Base-by-base conservation (phyloP, 1,140 invertebrate species). In the Pararge aegeria region DNA sequence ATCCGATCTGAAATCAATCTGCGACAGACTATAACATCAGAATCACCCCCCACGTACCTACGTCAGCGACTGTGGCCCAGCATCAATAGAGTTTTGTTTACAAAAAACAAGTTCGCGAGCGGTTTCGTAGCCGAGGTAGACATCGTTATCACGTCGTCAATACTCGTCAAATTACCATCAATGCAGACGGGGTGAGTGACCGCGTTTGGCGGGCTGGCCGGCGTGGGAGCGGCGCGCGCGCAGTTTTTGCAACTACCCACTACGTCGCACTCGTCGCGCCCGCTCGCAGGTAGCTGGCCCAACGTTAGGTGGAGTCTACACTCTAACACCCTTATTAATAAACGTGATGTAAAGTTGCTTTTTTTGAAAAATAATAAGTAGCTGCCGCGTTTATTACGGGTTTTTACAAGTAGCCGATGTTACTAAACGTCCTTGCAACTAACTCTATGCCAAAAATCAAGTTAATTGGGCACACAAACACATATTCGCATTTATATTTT, bases 101-200 rank as follows among this genome's bases (percentile, higher is more conserved):
- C 53, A 66, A 66, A 67, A 71, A 68, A 67, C 68, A 56, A 54
- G 68, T 70, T 70, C 55, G 61, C 61, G 55, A 61, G 63, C 37
- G 48, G 55, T 63, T 70, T 59, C 51, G 53, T 57, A 57, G 12
- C 30, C 4, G 30, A 1, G 30, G 7, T 12, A 34, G 64, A 63
- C 46, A 55, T 65, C 68, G 71, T 74, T 71, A 74, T 74, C 68
- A 71, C 71, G 54, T 74, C 71, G 68, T 74, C 71, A 74, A 74
- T 74, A 71, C 61, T 71, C 72, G 72, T 74, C 72, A 71, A 71
- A 71, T 75, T 68, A 75, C 48, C 68, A 71, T 71, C 70, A 69
- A 64, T 68, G 71, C 71, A 71, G 72, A 73, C 66, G 71, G 61
- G 71, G 68, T 68, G 57, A 42, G 16, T 53, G 66, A 66, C 68